Evolutionary conservation across 2,113 vertebrate species (phyloP), one percentile per base, ranked within the genome.

Genomic region (Tetrao urogallus): DNA sequence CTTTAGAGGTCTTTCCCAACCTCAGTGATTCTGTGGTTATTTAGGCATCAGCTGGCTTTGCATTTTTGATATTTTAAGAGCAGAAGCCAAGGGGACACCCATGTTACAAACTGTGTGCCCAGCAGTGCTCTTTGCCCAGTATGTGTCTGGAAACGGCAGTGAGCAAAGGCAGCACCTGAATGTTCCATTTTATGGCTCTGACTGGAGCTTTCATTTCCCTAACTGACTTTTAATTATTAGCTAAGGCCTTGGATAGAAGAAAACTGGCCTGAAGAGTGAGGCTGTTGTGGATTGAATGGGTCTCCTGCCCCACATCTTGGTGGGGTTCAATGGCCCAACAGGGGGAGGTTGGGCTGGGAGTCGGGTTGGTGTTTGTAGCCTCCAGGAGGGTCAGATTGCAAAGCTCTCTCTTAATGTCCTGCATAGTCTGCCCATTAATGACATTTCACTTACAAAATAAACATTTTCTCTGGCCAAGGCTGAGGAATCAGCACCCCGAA

Each of bases 261-360:
- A 60, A 72, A 17, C 47, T 67, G 11, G 8, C 28, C 27, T 58
- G 77, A n/a, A 38, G 34, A 71, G 8, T 0, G 0, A 8, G n/a
- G 13, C 54, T 3, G 1, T 30, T 0, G 0, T 38, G 73, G 34
- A 32, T 20, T 30, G 43, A 18, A 2, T 2, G 34, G 5, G 14
- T 60, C 10, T 82, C 10, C 36, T 56, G 56, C 58, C 12, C 21
- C 3, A 0, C 13, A 15, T 22, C 19, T 34, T 50, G 54, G 27
- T 69, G 40, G 47, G 57, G 5, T 50, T 24, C 52, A 54, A 28
- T 28, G 52, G 3, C 19, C 9, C 3, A 1, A 12, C 48, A 42
- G 5, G 40, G 48, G 52, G 5, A 10, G 24, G 21, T 75, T 43
- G 30, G 27, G 24, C 4, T 74, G 45, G 67, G 73, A 74, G 21